Evolutionary conservation across 2,797 vertebrate species (phyloP).

Genomic region (Cossypha niveicapilla): DNA sequence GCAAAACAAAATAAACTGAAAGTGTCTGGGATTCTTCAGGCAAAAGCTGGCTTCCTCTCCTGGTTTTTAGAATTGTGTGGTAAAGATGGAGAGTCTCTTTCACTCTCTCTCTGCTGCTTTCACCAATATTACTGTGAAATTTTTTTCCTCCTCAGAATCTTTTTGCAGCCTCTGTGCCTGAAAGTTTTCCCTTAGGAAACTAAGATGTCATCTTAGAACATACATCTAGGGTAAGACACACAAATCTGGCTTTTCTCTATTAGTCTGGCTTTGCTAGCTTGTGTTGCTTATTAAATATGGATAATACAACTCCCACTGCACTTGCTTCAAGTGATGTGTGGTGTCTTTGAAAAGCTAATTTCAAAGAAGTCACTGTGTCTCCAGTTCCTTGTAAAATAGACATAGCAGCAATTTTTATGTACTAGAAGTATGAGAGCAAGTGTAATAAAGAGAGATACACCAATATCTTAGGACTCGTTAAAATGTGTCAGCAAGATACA

Average conservation of each 20-base stretch:
- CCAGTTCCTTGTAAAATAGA: background rate
- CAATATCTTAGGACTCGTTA: accelerated
- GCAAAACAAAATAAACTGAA: background rate
- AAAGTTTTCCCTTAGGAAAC: background rate
- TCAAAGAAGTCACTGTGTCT: background rate
- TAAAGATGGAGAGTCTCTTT: background rate
- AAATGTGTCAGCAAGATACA: background rate
- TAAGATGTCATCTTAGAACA: background rate
- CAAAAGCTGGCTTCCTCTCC: background rate
- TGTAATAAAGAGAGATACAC: background rate
- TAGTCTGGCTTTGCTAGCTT: background rate
- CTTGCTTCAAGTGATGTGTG: background rate
- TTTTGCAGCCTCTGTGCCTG: background rate
- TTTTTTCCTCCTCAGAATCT: background rate
- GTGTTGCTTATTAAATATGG: background rate
- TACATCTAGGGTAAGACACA: background rate
- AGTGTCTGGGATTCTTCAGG: background rate
- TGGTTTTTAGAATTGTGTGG: background rate
- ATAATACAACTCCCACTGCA: background rate
- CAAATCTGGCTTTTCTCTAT: background rate
- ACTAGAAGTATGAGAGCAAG: background rate
- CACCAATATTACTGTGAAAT: background rate
- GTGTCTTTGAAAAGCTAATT: background rate
- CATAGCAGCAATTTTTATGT: background rate
- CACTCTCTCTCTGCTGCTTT: background rate